Base-by-base conservation (phyloP, 2,888 invertebrate species). In the Steinernema carpocapsae region DNA sequence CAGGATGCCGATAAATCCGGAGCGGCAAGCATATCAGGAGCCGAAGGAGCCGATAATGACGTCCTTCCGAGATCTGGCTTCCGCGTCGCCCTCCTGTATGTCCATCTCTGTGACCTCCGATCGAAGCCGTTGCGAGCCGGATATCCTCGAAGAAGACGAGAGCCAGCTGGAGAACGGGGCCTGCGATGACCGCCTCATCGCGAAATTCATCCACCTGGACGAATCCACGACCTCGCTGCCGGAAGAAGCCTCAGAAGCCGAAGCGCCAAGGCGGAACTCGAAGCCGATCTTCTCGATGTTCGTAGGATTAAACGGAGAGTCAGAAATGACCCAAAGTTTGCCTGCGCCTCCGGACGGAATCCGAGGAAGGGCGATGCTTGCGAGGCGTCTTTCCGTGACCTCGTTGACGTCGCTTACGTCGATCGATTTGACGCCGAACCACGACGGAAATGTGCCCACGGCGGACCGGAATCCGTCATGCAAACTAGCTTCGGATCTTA, bases 401-500 rank as follows among this genome's bases (percentile, higher is more conserved):
- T 86, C 86, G 24, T 75, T 86, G 29, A 85, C 81, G 7, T 85
- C 85, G 17, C 64, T 86, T 45, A 84, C 85, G 0, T 87, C 86
- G 64, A 81, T 87, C 48, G 86, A 86, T 64, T 76, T 81, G 74
- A 83, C 75, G n/a, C 82, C 72, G n/a, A 76, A 73, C 42, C 70
- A 73, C 22, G 74, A 75, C 43, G 59, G 72, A 19, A 26, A 76
- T 22, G 72, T 59, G 26, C 79, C 77, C 10, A 17, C 72, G n/a
- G 64, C 37, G n/a, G 83, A 84, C 71, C 46, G 76, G 22, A 76
- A 76, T n/a, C 81, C 91, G 87, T 88, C 89, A 90, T 89, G 91
- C 12, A 91, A 93, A 56, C 89, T 95, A 12, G 94, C 94, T 0
- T 93, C 94, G 86, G 94, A 95, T 88, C 89, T 95, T 73, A 89